Base-by-base conservation (phyloP, 1,140 invertebrate genomes). In the Dolichoris vasculosae region DNA sequence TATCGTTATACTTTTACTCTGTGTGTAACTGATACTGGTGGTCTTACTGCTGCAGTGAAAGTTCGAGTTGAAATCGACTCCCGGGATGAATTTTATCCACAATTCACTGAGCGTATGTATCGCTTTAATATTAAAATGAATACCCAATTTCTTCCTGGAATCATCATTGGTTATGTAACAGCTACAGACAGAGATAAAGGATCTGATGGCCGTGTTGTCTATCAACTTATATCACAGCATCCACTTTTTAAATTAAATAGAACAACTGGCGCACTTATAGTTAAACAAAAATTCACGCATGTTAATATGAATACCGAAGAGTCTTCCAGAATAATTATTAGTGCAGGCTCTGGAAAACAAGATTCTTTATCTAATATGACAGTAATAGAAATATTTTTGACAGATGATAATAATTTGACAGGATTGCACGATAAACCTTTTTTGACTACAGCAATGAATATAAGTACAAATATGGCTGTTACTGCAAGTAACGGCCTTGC, bases 161-260 rank as follows among this genome's bases (percentile, higher is more conserved):
- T 96, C 89, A 93, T 97, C 3, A 96, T 99, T 8, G 98, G 98
- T 0, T 96, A 96, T 89, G 97, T 99, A 6, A 95, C 95, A 23
- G 98, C 98, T 7, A 97, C 96, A 0, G 98, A 99, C 91, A 93
- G 96, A 88, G 98, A 99, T 90, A 96, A 97, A 89, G 98, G 98
- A 0, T 95, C 96, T 0, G 98, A 99, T 92, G 98, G 98, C 6
- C 94, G 97, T 69, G 96, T 99, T 0, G 96, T 98, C 0, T 99
- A 99, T 90, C 96, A 97, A 87, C 89, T 99, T 23, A 96, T 96
- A 17, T 96, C 96, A 0, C 96, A 97, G 76, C 96, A 98, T 92
- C 95, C 96, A 0, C 97, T 97, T 90, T 98, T 99, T 91, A 97
- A 97, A 93, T 95, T 99, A 26, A 99, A 99, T 91, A 94, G 97